These are phyloP conservation scores for Ailurus styani DNA, from an alignment of 2,113 vertebrate species.

Conservation along the genomic window DNA sequence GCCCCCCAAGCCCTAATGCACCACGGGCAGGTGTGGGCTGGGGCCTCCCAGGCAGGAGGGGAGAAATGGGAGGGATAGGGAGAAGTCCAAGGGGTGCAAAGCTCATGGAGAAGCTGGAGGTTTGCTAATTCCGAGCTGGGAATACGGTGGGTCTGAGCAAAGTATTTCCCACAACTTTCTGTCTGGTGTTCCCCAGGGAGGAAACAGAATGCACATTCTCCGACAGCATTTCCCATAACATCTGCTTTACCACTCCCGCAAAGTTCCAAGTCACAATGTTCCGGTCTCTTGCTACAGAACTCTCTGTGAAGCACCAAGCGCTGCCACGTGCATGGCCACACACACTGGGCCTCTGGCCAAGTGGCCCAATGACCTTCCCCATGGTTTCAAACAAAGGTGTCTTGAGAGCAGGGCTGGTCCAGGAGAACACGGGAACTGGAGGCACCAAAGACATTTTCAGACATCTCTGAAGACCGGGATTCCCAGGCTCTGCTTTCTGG, in stretches of 20 bases:
- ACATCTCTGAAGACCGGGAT: conserved; percentile 31
- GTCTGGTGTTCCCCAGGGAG: neutral
- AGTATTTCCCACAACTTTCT: neutral
- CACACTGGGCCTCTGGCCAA: neutral
- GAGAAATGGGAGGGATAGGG: neutral
- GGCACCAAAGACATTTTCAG: neutral
- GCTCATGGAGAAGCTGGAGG: neutral
- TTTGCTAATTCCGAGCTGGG: neutral
- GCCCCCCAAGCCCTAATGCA: neutral
- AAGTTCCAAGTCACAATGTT: conserved; percentile 10
- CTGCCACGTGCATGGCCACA: neutral
- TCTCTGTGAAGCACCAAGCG: neutral
- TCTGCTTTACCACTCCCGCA: neutral
- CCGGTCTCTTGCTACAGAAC: neutral
- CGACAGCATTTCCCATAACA: neutral
- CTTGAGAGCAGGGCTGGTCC: neutral
- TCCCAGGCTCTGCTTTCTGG: conserved; percentile 40
- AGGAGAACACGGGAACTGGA: neutral
- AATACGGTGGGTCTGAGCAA: neutral
- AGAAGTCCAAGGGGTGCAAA: neutral
- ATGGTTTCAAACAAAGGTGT: neutral
- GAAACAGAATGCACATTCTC: neutral
- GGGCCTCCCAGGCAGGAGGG: neutral
- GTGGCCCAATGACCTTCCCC: neutral
- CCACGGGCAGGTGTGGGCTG: neutral